phyloP scores from a whole-genome alignment of 2,888 invertebrate genomes.

The Teinopalpus imperialis region DNA sequence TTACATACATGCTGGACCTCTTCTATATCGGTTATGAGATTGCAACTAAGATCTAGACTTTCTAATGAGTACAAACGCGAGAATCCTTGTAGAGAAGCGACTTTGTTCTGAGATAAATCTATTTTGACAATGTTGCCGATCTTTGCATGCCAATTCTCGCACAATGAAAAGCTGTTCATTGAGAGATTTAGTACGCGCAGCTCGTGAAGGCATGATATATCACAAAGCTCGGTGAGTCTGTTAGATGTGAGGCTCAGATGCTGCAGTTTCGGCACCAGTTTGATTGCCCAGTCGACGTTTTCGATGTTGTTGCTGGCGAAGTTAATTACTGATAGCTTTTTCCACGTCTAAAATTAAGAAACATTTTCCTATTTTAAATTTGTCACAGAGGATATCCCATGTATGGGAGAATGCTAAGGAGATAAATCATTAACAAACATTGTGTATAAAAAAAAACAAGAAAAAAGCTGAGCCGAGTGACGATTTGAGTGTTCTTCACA shows the following conservation, averaged over 20 bases:
- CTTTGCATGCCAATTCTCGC: constrained; percentile 90
- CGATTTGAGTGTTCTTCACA: too few relatives aligned
- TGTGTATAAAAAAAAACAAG: too few relatives aligned
- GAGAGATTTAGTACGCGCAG: constrained; percentile 89
- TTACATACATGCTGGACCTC: constrained; percentile 91
- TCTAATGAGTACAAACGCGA: constrained; percentile 93
- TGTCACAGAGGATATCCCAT: too few relatives aligned
- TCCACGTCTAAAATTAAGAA: constrained; percentile 83
- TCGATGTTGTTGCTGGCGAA: constrained; percentile 90
- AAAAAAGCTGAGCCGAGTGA: too few relatives aligned
- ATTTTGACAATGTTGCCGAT: constrained; percentile 94
- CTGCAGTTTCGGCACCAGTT: constrained; percentile 87
- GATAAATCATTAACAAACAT: too few relatives aligned
- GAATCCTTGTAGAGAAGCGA: constrained; percentile 87
- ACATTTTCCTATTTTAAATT: too few relatives aligned
- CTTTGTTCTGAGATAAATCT: constrained; percentile 92
- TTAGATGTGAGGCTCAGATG: constrained; percentile 90
- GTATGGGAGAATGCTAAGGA: too few relatives aligned
- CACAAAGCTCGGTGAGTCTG: constrained; percentile 86
- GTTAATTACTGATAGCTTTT: constrained; percentile 86
- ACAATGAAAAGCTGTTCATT: constrained; percentile 87
- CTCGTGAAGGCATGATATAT: constrained; percentile 89
- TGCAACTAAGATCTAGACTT: constrained; percentile 92
- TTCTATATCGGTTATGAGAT: constrained; percentile 89
- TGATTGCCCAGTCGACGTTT: constrained; percentile 90